Evolutionary conservation across 2,113 vertebrate species (phyloP).

Genomic region (Bubo scandiacus): DNA sequence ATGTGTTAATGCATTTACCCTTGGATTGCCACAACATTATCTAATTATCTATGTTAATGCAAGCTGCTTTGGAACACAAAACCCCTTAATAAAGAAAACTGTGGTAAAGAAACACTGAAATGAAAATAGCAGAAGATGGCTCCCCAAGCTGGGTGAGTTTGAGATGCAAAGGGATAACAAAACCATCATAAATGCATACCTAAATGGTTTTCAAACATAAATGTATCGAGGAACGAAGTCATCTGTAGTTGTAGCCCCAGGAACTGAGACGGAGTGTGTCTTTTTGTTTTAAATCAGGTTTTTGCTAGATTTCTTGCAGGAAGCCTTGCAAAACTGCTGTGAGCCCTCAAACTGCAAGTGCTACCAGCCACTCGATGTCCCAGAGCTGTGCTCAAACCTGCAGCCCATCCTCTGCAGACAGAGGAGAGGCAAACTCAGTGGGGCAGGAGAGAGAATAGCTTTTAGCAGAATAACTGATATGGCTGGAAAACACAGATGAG

Average conservation of each 20-base stretch:
- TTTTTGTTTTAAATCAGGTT: neutral
- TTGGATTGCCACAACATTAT: neutral
- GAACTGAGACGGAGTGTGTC: neutral
- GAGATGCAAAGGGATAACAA: neutral
- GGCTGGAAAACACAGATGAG: neutral
- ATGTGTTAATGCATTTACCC: neutral
- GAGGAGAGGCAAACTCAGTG: neutral
- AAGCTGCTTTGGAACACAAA: neutral
- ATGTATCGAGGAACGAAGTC: neutral
- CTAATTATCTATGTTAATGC: neutral
- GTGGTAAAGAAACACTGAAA: neutral
- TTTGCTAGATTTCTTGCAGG: neutral
- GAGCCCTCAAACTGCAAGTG: neutral
- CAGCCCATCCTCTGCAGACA: neutral
- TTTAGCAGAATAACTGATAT: neutral
- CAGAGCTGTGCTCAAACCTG: neutral
- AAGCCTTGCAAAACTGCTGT: neutral
- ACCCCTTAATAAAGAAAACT: neutral
- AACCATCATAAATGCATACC: neutral
- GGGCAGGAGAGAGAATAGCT: neutral
- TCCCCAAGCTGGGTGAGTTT: neutral
- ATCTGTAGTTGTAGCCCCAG: neutral
- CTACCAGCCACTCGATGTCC: slow-evolving; percentile 23
- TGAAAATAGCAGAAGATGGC: neutral
- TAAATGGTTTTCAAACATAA: neutral